These are phyloP conservation scores for Thalpophila matura DNA, from an alignment of 2,888 invertebrate genomes.

Conservation along the genomic window DNA sequence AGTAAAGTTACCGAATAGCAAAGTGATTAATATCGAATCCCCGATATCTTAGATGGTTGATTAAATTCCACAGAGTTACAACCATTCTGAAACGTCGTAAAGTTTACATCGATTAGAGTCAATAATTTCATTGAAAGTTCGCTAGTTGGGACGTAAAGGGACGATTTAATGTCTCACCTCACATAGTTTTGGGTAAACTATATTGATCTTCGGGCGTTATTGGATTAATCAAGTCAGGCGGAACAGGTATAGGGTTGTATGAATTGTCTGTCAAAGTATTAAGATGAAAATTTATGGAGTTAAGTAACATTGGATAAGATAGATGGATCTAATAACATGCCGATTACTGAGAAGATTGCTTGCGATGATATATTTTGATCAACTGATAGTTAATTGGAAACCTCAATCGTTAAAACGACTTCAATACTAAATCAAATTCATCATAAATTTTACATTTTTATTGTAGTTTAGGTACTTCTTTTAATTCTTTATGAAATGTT, in stretches of 20 bases:
- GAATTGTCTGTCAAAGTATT: conserved; percentile 48
- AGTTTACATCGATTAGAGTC: conserved; percentile 83
- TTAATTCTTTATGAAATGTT: too few species aligned
- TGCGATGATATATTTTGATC: conserved; percentile 8
- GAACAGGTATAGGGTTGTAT: conserved; percentile 14
- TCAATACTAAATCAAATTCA: neutral
- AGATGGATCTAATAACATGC: conserved; percentile 23
- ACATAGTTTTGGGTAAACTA: conserved; percentile 48
- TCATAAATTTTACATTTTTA: neutral
- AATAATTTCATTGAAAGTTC: conserved; percentile 79
- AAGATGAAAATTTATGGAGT: conserved; percentile 7
- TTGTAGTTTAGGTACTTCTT: too few species aligned
- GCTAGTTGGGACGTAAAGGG: conserved; percentile 59
- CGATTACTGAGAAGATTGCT: conserved; percentile 23
- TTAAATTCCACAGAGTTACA: conserved; percentile 83
- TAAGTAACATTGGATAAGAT: conserved; percentile 19
- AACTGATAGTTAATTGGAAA: conserved; percentile 1
- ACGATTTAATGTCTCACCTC: conserved; percentile 63
- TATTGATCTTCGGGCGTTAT: conserved; percentile 53
- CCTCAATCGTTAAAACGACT: conserved; percentile 2
- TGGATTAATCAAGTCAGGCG: conserved; percentile 50
- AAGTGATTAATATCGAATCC: conserved; percentile 71
- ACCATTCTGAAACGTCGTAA: conserved; percentile 77
- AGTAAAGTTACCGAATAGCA: conserved; percentile 61
- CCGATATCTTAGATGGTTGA: conserved; percentile 85